A percentile compares a stretch with the other conserved stretches of the same genome.
phyloP scores from a whole-genome alignment of 2,113 vertebrate species.

The Myrmecophaga tridactyla region DNA sequence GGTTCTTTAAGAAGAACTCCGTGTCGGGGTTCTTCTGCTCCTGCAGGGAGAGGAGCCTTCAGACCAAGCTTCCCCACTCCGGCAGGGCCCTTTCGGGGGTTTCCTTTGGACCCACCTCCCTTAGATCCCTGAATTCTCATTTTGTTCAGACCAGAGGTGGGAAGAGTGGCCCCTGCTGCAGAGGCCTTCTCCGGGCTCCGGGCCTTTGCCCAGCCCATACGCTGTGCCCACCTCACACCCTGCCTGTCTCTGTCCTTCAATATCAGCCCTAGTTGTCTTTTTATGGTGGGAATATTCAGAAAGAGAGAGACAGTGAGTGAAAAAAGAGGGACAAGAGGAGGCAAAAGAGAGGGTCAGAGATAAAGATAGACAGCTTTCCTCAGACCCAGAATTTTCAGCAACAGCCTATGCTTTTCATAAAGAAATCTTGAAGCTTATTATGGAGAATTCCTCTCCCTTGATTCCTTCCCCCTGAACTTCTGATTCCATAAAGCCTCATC shows the following conservation, averaged over 20 bases:
- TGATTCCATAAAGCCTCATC: neutral
- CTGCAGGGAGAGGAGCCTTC: slow-evolving; percentile 75
- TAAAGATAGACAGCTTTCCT: neutral
- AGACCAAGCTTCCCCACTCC: too few species aligned
- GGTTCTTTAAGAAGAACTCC: slow-evolving; percentile 84
- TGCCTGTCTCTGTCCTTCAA: neutral
- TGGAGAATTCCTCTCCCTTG: neutral
- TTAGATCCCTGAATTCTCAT: too few species aligned
- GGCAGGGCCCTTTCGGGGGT: too few species aligned
- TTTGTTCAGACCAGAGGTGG: too few species aligned
- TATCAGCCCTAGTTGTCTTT: neutral
- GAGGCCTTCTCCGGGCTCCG: neutral
- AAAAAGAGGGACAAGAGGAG: neutral
- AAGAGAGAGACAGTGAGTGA: neutral
- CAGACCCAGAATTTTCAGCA: neutral
- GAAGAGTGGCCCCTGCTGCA: too few species aligned
- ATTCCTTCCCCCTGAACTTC: neutral
- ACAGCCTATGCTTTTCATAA: neutral
- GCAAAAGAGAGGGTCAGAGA: neutral
- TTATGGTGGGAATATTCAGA: neutral
- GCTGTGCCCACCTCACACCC: neutral
- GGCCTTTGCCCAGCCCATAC: neutral
- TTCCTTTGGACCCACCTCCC: too few species aligned
- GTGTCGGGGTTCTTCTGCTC: slow-evolving; percentile 80
- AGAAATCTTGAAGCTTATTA: neutral